These are phyloP conservation scores for Pristionchus entomophagus DNA, from an alignment of 2,888 invertebrate species.

Conservation along the genomic window DNA sequence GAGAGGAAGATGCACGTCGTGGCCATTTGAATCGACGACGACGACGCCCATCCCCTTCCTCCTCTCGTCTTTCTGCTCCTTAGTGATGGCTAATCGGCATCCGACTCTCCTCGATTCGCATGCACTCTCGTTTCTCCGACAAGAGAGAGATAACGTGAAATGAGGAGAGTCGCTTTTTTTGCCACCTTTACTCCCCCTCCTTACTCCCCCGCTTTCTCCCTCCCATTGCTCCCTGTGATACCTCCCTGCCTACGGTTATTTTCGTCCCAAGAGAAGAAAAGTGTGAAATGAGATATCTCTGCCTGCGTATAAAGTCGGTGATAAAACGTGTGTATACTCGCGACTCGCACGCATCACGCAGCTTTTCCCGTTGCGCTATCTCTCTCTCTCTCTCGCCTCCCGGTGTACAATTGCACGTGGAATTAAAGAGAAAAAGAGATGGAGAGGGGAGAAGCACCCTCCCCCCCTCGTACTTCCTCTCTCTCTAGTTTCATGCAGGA, in stretches of 20 bases:
- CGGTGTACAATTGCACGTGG: conserved; percentile 12
- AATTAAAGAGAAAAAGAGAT: neutral
- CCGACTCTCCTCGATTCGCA: too few species aligned
- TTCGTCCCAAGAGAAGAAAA: neutral
- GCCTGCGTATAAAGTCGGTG: neutral
- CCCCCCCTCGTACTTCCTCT: neutral
- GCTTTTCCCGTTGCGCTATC: neutral
- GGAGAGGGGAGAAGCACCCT: neutral
- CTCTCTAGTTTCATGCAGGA: conserved; percentile 21
- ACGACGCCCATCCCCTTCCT: neutral
- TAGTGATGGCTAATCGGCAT: too few species aligned
- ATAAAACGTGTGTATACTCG: neutral
- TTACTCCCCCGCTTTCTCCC: neutral
- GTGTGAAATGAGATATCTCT: conserved; percentile 18
- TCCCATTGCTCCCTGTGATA: neutral
- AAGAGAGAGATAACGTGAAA: neutral
- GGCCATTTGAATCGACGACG: neutral
- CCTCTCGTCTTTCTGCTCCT: too few species aligned
- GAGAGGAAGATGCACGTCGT: conserved; percentile 20
- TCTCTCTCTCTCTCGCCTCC: neutral
- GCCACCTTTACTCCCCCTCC: neutral
- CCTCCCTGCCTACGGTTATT: neutral
- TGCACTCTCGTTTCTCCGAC: neutral
- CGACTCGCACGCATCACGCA: neutral
- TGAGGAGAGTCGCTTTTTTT: neutral